These are phyloP conservation scores for Thamnophis sirtalis DNA, from an alignment of 2,113 vertebrate species.

Conservation along the genomic window DNA sequence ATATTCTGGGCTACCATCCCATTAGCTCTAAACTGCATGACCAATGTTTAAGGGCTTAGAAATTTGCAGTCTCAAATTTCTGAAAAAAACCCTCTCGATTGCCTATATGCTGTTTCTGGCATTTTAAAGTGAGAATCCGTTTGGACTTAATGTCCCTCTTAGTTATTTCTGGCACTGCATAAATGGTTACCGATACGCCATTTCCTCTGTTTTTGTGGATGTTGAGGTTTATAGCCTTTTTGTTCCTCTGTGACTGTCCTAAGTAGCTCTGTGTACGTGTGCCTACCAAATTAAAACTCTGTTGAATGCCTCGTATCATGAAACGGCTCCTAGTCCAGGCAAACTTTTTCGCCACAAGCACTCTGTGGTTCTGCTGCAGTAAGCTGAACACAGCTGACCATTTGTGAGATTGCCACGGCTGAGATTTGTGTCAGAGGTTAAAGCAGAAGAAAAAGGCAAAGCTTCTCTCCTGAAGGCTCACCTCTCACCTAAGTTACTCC, in stretches of 20 bases:
- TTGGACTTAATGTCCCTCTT: neutral
- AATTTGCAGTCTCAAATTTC: neutral
- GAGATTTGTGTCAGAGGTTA: neutral
- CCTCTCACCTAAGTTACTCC: neutral
- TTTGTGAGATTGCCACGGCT: neutral
- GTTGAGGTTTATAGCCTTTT: neutral
- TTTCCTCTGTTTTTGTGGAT: neutral
- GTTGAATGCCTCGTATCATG: neutral
- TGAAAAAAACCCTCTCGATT: neutral
- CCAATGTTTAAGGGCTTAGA: neutral
- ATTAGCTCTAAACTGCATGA: neutral
- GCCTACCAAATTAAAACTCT: neutral
- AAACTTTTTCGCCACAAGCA: neutral
- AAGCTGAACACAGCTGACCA: neutral
- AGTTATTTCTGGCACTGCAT: neutral
- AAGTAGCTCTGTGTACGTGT: neutral
- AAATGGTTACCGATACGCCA: neutral
- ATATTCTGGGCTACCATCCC: neutral
- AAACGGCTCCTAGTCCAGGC: neutral
- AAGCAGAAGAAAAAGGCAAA: neutral
- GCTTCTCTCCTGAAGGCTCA: neutral
- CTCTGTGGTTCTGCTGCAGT: neutral
- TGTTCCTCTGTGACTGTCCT: neutral
- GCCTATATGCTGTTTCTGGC: neutral
- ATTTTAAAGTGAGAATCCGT: neutral